Base-by-base conservation (phyloP, 2,113 vertebrate species). In the Heliornis fulica region DNA sequence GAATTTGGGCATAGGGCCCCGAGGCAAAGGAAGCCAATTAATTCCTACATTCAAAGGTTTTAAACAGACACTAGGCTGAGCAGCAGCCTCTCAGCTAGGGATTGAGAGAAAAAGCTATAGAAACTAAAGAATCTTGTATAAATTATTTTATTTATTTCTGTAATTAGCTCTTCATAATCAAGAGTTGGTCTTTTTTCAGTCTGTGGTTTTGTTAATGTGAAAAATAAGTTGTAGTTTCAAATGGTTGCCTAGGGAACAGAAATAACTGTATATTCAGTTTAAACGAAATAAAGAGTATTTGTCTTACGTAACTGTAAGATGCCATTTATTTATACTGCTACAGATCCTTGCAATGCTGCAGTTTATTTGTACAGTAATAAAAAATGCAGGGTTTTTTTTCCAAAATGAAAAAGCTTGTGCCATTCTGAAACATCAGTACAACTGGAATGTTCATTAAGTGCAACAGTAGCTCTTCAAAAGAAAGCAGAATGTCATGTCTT, bases 111-210 rank as follows among this genome's bases (percentile, higher is more conserved):
- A 91, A 92, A 94, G 92, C 92, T 97, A 94, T 91, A 96, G 94
- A 92, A 94, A 93, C 83, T 95, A 94, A 96, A 94, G 88, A 97
- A 85, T 36, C 82, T 76, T 98, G 97, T 98, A 98, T 98, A 98
- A 98, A 98, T 98, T 98, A 98, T 98, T 98, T 98, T 98, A 98
- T 98, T 98, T 98, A 98, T 98, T 98, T 97, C 92, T 98, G 97
- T 98, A 98, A 98, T 98, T 98, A 98, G 98, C 96, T 96, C 95
- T 97, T 98, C 97, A 97, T 97, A 97, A 98, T 97, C 97, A 98
- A 97, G 95, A 98, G 95, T 97, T 93, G 97, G 97, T 98, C 97
- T 98, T 98, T n/a, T 97, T 98, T 95, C 97, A 87, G 64, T 97
- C 98, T 97, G 97, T 96, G 89, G 94, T 97, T 98, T 98, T 97